Evolutionary conservation across 2,888 invertebrate genomes (phyloP), one percentile per base, ranked within the genome.

Genomic region (Phorcus lineatus): DNA sequence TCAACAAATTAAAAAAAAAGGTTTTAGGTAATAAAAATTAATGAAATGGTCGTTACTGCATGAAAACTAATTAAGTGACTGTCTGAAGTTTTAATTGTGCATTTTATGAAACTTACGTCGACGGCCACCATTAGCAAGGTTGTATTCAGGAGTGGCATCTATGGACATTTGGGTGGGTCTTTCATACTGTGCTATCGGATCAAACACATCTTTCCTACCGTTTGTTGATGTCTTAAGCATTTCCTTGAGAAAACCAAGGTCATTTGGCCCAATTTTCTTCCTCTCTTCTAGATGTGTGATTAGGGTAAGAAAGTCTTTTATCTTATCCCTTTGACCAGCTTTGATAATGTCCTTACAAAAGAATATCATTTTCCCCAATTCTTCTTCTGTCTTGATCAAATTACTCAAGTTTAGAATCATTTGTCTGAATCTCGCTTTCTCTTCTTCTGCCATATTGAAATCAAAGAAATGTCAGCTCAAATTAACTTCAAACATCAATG

Each of bases 281-380:
- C 62, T 62, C 28, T 62, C 62, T 28, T 62, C 62, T 11, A 62
- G 28, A 24, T 28, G 24, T 24, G 62, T 62, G 17, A 62, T 62
- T 11, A 62, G 28, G 13, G 24, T 28, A 9, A 62, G 62, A 24
- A 62, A 62, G 11, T 62, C 62, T 11, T 24, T 24, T 24, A 62
- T 62, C 28, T 62, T 85, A 75, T 86, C 86, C 80, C 84, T 84
- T 77, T 86, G 85, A 62, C 82, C 78, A 75, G 84, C 85, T 67
- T 83, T 85, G 13, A 87, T 82, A 28, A 84, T 76, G 55, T 82
- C 80, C 77, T 84, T 84, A 80, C 86, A 85, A 74, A 81, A 76
- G 78, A 86, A 87, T 76, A 84, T 84, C 82, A 87, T 85, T 9
- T 80, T 74, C 9, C 75, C n/a, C 16, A 89, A 79, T 67, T 88